Percentiles rank a stretch among this genome's conserved stretches.
These are phyloP conservation scores for Drosophila niveifrons DNA, from an alignment of 2,888 invertebrate species.

Conservation along the genomic window DNA sequence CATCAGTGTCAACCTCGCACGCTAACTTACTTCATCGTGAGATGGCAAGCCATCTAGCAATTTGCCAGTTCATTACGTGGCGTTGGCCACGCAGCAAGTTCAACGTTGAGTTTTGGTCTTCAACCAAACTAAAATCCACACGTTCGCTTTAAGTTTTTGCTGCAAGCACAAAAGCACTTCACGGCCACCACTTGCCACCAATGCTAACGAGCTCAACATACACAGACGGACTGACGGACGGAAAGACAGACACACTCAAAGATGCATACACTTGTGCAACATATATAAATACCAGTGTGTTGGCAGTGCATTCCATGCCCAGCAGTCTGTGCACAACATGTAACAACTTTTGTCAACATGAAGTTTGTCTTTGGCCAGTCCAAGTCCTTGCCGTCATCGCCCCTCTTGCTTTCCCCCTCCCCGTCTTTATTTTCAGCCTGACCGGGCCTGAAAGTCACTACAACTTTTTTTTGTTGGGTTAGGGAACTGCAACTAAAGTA, in stretches of 20 bases:
- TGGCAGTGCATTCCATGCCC: constrained; percentile 30
- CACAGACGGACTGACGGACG: background rate
- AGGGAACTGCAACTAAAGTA: constrained; percentile 18
- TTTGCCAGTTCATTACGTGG: constrained; percentile 37
- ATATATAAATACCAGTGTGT: constrained; percentile 53
- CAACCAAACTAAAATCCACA: constrained; percentile 26
- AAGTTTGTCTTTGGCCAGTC: constrained; percentile 51
- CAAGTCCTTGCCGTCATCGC: constrained; percentile 11
- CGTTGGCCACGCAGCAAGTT: background rate
- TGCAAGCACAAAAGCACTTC: constrained; percentile 62
- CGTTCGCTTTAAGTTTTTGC: constrained; percentile 32
- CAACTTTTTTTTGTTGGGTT: constrained; percentile 21
- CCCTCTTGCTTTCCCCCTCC: background rate
- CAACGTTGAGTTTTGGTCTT: constrained; percentile 22
- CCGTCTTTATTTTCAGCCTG: too few species aligned
- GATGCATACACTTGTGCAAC: constrained; percentile 17
- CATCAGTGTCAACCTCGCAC: background rate
- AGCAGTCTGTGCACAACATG: constrained; percentile 31
- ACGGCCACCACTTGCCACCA: constrained; percentile 59
- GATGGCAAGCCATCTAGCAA: constrained; percentile 8
- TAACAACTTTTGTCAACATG: constrained; percentile 59
- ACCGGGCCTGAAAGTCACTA: constrained; percentile 28
- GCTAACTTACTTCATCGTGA: too few species aligned
- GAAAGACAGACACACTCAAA: constrained; percentile 14
- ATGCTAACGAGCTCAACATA: constrained; percentile 66